phyloP scores from a whole-genome alignment of 2,797 vertebrate genomes.

The Pangasius sanitwongsei region DNA sequence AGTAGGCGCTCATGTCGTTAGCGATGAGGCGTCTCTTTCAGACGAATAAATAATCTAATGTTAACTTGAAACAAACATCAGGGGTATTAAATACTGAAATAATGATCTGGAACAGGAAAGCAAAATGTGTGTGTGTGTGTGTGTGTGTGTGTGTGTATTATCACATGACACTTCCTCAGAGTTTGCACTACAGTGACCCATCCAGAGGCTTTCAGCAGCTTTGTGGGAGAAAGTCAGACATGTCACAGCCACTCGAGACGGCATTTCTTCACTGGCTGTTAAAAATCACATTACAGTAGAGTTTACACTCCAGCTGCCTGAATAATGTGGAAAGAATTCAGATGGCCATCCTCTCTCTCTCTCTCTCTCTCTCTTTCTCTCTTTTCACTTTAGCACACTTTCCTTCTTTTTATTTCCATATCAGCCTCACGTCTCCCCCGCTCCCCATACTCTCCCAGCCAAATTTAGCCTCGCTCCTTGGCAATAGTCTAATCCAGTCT shows the following conservation, averaged over 20 bases:
- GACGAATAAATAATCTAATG: background rate
- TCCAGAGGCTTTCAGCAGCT: background rate
- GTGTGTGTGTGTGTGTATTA: background rate
- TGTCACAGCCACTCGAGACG: constrained; percentile 36
- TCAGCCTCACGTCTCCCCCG: background rate
- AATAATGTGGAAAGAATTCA: constrained; percentile 65
- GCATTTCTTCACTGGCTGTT: constrained; percentile 23
- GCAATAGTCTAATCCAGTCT: constrained; percentile 21
- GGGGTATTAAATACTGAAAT: background rate
- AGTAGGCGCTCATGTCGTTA: background rate
- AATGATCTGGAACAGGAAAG: background rate
- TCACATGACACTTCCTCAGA: background rate
- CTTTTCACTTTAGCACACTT: background rate
- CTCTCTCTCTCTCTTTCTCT: background rate
- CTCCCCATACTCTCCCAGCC: background rate
- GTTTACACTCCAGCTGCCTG: constrained; percentile 54
- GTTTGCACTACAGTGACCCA: background rate
- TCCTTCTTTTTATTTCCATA: background rate
- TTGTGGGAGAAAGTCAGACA: constrained; percentile 5
- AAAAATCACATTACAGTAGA: constrained; percentile 25
- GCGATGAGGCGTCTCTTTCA: background rate
- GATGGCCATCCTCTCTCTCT: background rate
- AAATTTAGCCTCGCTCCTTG: constrained; percentile 10
- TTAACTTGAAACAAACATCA: background rate
- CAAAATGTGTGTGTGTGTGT: no score